Evolutionary conservation across 2,113 vertebrate genomes (phyloP), one percentile per base, ranked within the genome.

Genomic region (Tyrannus savana): DNA sequence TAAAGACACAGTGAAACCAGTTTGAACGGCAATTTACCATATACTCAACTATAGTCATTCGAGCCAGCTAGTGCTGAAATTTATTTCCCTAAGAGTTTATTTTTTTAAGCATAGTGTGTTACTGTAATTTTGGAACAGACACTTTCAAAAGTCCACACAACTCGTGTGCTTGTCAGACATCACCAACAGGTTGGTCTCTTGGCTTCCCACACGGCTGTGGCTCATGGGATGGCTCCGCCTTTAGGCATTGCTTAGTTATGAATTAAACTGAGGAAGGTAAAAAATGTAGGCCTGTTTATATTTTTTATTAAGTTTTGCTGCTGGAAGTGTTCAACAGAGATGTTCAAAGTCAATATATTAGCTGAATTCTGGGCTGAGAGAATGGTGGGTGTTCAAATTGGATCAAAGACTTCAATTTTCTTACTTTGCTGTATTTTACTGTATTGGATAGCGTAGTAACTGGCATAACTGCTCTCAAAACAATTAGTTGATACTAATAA

Each of bases 151-250:
- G 87, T 37, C 5, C 14, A 13, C 13, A 7, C 23, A 64, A n/a
- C 19, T 49, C 1, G 0, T 53, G 23, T 7, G 4, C 10, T 71
- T 64, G n/a, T 72, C 33, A 21, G 14, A 47, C 0, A 0, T 12
- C 77, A 42, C 30, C 68, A 84, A 23, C 21, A 71, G 52, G 63
- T 53, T 95, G 71, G 31, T 58, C 24, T 82, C 69, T 55, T 75
- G 73, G 24, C 76, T 93, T 89, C 25, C 18, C 8, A 1, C 44
- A 10, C 8, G 35, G 41, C 35, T 68, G 39, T 55, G n/a, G 28
- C n/a, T 76, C 33, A 69, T 53, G 18, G 47, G n/a, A 59, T 35
- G n/a, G 19, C 23, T 46, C 31, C 0, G 0, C n/a, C 31, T 77
- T 66, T 24, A 76, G 37, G 19, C 3, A 0, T 39, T 39, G 33